These are phyloP conservation scores for Steatocranus sp. DNA, from an alignment of 2,797 vertebrate genomes.

Conservation along the genomic window DNA sequence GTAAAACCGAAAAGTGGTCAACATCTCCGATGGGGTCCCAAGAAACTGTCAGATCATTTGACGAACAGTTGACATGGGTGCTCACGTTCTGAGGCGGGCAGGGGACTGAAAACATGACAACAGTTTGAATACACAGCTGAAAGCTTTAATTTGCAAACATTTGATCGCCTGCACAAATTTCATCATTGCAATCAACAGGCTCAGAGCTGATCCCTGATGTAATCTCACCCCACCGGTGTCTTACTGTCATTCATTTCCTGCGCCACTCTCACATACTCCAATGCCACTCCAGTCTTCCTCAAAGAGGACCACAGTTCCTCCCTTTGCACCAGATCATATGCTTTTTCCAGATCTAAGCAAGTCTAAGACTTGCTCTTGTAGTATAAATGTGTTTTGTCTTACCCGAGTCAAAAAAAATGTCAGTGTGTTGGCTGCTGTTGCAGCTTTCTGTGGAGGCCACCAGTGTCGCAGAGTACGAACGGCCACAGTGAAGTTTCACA, in stretches of 20 bases:
- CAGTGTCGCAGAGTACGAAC: conserved; percentile 52
- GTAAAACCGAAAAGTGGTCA: conserved; percentile 48
- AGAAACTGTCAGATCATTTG: conserved; percentile 38
- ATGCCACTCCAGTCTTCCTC: neutral
- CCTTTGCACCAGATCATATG: neutral
- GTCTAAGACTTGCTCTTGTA: neutral
- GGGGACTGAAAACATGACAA: conserved; percentile 36
- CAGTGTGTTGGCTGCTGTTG: conserved; percentile 50
- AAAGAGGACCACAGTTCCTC: neutral
- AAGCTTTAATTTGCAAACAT: neutral
- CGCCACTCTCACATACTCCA: neutral
- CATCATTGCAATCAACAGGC: neutral
- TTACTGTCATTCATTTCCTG: neutral
- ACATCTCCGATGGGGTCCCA: conserved; percentile 49
- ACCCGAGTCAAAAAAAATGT: conserved; percentile 64
- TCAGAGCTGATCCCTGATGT: neutral
- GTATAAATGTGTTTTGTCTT: neutral
- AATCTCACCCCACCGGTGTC: neutral
- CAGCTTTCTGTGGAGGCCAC: conserved; percentile 60
- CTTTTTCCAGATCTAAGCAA: neutral
- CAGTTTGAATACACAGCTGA: neutral
- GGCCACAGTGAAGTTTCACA: conserved; percentile 58
- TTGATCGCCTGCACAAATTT: neutral
- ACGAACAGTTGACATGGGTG: conserved; percentile 44
- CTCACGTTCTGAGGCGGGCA: conserved; percentile 64